Evolutionary conservation across 2,888 invertebrate species (phyloP).

Genomic region (Prosapia bicincta): DNA sequence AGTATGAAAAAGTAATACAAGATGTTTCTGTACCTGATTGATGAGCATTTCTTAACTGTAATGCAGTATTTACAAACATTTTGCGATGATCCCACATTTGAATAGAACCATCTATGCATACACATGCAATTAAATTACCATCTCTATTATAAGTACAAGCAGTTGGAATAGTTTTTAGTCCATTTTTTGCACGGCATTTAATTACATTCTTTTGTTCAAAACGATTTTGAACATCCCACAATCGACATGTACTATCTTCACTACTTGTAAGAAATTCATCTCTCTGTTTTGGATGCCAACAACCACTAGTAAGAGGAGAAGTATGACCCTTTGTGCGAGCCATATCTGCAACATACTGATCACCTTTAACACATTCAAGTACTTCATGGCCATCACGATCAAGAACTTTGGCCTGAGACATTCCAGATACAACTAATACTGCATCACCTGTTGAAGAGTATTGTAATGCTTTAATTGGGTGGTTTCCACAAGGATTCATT

Average conservation of each 20-base stretch:
- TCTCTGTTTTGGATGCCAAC: conserved; percentile 88
- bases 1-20: conserved; percentile 83
- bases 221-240: conserved; percentile 84
- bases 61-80: conserved; percentile 82
- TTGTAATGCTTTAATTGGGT: conserved; percentile 85
- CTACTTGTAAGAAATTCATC: conserved; percentile 95
- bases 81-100: conserved; percentile 97
- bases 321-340: conserved; percentile 92
- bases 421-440: conserved; percentile 88
- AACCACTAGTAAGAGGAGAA: conserved; percentile 82
- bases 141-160: conserved; percentile 81
- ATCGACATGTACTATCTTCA: conserved; percentile 86
- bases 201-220: conserved; percentile 68
- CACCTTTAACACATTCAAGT: conserved; percentile 90
- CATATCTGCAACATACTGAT: conserved; percentile 95
- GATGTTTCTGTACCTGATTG: conserved; percentile 75
- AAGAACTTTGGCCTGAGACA: conserved; percentile 88
- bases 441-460: conserved; percentile 94
- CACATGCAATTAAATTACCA: conserved; percentile 84
- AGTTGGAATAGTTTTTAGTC: conserved; percentile 80
- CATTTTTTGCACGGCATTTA: conserved; percentile 82
- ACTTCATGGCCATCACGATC: conserved; percentile 94
- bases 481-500: conserved; percentile 92
- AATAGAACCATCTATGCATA: conserved; percentile 91
- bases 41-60: conserved; percentile 77